Evolutionary conservation across 2,888 invertebrate genomes (phyloP).

Genomic region (Exephanes ischioxanthus): DNA sequence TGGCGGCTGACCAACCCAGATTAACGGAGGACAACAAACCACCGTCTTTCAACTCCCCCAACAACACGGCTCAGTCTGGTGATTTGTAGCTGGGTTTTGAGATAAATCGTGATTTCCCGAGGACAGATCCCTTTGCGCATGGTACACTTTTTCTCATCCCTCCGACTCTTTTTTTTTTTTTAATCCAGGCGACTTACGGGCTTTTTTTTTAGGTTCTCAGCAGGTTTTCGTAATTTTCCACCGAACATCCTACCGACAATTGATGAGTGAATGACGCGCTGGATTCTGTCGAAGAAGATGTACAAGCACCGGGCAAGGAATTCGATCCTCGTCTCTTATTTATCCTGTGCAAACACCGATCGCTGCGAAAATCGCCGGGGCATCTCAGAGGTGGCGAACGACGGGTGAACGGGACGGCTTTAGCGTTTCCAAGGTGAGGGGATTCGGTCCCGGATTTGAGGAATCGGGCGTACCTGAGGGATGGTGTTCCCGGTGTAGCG

Average conservation of each 20-base stretch:
- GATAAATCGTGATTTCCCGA: slow-evolving; percentile 45
- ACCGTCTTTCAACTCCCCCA: slow-evolving; percentile 13
- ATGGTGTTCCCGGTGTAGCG: slow-evolving; percentile 24
- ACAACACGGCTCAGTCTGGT: slow-evolving; percentile 14
- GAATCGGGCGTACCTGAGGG: slow-evolving; percentile 19
- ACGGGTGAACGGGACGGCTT: slow-evolving; percentile 34
- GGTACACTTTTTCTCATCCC: background rate
- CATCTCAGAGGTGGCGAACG: slow-evolving; percentile 31
- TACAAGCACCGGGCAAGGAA: background rate
- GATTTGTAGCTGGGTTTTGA: slow-evolving; percentile 35
- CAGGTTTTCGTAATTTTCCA: background rate
- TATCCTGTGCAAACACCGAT: slow-evolving; percentile 43
- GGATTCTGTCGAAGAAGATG: background rate
- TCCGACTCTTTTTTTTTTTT: background rate
- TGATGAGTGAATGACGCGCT: background rate
- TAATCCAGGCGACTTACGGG: background rate
- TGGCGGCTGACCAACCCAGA: slow-evolving; percentile 35
- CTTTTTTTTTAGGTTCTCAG: background rate
- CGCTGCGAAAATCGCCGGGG: slow-evolving; percentile 32
- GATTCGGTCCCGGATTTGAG: slow-evolving; percentile 52
- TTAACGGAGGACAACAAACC: slow-evolving; percentile 37
- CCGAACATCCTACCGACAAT: background rate
- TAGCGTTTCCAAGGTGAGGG: slow-evolving; percentile 54
- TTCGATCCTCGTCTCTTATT: slow-evolving; percentile 31
- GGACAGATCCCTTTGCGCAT: background rate